Conservation (phyloP, 1,140 invertebrate species). For the Tetramorium alpestre region DNA sequence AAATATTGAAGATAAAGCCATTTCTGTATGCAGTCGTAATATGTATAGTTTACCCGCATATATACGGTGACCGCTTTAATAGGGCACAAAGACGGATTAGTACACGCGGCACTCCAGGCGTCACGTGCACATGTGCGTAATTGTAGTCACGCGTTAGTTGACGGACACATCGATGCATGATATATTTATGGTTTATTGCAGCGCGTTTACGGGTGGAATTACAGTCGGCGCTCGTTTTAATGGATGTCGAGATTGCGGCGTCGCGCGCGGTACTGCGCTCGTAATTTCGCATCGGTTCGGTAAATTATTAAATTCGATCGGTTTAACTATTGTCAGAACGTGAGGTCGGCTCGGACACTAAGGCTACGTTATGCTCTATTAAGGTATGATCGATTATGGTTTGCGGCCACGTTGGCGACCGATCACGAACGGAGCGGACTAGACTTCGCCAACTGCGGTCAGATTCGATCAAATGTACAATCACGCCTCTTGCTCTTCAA, state of each 20-base stretch:
- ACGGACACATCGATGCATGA: constrained; percentile 36
- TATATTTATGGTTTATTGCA: constrained; percentile 57
- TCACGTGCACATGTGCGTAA: constrained; percentile 29
- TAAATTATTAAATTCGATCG: constrained; percentile 59
- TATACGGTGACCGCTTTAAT: constrained; percentile 28
- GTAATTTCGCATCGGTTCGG: constrained; percentile 41
- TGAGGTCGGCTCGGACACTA: constrained; percentile 24
- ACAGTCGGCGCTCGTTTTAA: constrained; percentile 53
- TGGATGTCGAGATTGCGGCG: constrained; percentile 51
- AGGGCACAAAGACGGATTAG: constrained; percentile 38
- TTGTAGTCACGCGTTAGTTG: constrained; percentile 31
- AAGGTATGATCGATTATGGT: constrained; percentile 57
- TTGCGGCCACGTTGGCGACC: constrained; percentile 31
- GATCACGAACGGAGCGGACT: constrained; percentile 21
- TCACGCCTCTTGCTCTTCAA: background rate
- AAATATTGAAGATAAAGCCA: background rate
- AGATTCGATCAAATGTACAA: constrained; percentile 35
- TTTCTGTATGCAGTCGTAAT: background rate
- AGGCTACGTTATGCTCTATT: constrained; percentile 54
- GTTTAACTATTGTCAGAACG: constrained; percentile 46
- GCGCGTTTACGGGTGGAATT: constrained; percentile 42
- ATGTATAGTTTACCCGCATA: background rate
- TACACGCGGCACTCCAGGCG: background rate
- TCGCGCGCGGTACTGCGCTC: constrained; percentile 6
- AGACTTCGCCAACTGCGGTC: constrained; percentile 34